These are phyloP conservation scores for Sebastes nivosus DNA, from an alignment of 2,797 vertebrate genomes.

Conservation along the genomic window DNA sequence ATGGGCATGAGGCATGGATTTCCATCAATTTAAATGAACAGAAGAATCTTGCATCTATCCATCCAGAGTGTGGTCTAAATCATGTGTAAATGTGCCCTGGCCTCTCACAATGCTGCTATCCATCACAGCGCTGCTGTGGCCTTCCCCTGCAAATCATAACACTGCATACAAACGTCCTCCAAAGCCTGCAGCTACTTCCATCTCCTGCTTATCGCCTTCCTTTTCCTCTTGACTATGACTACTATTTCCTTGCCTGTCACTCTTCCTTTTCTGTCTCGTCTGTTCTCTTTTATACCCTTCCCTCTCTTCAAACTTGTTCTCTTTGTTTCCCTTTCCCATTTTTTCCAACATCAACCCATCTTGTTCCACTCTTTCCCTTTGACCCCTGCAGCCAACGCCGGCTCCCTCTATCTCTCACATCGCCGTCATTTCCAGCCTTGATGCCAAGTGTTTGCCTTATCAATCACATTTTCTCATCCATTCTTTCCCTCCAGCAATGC, in stretches of 20 bases:
- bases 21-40: slow-evolving; percentile 33
- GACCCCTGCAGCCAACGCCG: slow-evolving; percentile 41
- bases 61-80: slow-evolving; percentile 37
- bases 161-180: slow-evolving; percentile 40
- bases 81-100: slow-evolving; percentile 32
- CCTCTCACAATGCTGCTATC: slow-evolving; percentile 50
- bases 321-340: neutral
- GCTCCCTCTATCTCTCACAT: slow-evolving; percentile 41
- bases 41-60: slow-evolving; percentile 21
- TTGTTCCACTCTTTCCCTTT: slow-evolving; percentile 34
- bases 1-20: slow-evolving; percentile 1
- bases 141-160: slow-evolving; percentile 58
- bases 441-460: slow-evolving; percentile 70
- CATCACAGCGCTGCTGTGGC: slow-evolving; percentile 43
- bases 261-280: neutral
- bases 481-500: slow-evolving; percentile 59
- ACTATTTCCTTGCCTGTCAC: neutral
- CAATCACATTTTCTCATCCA: slow-evolving; percentile 75
- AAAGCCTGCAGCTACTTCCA: slow-evolving; percentile 29
- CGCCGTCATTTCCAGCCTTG: slow-evolving; percentile 59
- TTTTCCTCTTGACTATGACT: neutral
- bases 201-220: slow-evolving; percentile 12
- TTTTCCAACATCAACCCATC: slow-evolving; percentile 16
- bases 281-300: neutral
- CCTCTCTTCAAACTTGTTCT: slow-evolving; percentile 10